Percentiles rank a stretch among this genome's conserved stretches.
Conservation (phyloP, 2,888 invertebrate genomes). For the Timandra comae region DNA sequence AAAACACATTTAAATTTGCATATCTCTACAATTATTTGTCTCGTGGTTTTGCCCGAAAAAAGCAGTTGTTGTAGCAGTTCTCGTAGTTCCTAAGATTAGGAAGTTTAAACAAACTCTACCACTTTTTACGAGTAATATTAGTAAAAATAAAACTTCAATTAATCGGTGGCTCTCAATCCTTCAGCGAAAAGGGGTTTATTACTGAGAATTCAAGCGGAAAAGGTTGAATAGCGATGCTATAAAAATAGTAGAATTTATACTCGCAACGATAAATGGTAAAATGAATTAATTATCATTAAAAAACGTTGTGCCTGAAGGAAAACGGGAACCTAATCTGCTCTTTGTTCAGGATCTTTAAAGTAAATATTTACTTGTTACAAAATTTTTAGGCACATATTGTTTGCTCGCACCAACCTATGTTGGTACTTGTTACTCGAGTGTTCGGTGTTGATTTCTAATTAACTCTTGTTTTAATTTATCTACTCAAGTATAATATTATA, state of each 20-base stretch:
- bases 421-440: constrained; percentile 3
- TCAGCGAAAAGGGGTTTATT: constrained; percentile 1
- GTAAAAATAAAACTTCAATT: no score
- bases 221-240: neutral
- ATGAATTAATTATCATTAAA: neutral
- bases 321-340: constrained; percentile 5
- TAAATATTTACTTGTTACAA: constrained; percentile 8
- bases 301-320: neutral
- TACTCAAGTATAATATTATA: neutral
- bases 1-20: no score
- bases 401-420: constrained; percentile 6
- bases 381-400: constrained; percentile 7
- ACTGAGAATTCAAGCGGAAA: neutral
- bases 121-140: no score
- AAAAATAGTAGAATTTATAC: neutral
- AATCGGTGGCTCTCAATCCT: constrained; percentile 5
- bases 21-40: no score
- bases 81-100: no score
- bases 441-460: constrained; percentile 4
- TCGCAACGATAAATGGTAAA: neutral
- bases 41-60: no score
- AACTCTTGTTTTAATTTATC: constrained; percentile 3
- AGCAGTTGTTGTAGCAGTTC: no score
- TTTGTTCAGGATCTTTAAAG: constrained; percentile 7
- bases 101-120: no score